Evolutionary conservation across 2,888 invertebrate species (phyloP).

Genomic region (Leptarthrus brevirostris): DNA sequence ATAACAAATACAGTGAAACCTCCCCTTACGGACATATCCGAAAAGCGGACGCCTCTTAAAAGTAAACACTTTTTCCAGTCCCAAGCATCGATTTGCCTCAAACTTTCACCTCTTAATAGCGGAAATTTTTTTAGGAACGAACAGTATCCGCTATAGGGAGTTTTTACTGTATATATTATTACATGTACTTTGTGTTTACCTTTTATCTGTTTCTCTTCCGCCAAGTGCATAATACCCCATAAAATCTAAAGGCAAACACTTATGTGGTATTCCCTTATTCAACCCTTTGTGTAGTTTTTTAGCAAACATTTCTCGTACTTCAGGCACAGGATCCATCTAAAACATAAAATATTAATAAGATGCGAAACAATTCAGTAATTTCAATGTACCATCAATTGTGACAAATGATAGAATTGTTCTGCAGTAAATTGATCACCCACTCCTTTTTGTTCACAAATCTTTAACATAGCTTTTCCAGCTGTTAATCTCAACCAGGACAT

Average conservation of each 20-base stretch:
- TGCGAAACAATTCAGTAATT: not conserved
- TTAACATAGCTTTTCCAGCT: slow-evolving; percentile 95
- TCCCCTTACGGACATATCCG: no score
- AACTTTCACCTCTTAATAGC: no score
- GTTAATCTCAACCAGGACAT: slow-evolving; percentile 93
- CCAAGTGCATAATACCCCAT: slow-evolving; percentile 95
- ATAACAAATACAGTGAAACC: no score
- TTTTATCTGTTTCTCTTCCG: slow-evolving; percentile 87
- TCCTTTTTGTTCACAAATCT: slow-evolving; percentile 96
- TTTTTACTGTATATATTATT: no score
- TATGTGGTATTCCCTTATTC: slow-evolving; percentile 84
- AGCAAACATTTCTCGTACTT: slow-evolving; percentile 90
- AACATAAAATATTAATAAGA: slow-evolving; percentile 10
- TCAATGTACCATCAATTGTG: slow-evolving; percentile 86
- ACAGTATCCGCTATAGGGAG: no score
- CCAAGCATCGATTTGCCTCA: no score
- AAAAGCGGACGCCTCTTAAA: no score
- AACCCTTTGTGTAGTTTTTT: slow-evolving; percentile 92
- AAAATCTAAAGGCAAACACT: slow-evolving; percentile 94
- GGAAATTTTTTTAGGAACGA: no score
- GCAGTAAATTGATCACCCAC: slow-evolving; percentile 95
- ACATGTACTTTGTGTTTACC: no score
- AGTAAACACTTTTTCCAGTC: no score
- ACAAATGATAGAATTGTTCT: slow-evolving; percentile 94
- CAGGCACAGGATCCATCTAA: slow-evolving; percentile 79